A percentile compares a stretch with the other conserved stretches of the same genome.
Conservation (phyloP, 2,113 vertebrate species). For the Dinomys branickii region DNA sequence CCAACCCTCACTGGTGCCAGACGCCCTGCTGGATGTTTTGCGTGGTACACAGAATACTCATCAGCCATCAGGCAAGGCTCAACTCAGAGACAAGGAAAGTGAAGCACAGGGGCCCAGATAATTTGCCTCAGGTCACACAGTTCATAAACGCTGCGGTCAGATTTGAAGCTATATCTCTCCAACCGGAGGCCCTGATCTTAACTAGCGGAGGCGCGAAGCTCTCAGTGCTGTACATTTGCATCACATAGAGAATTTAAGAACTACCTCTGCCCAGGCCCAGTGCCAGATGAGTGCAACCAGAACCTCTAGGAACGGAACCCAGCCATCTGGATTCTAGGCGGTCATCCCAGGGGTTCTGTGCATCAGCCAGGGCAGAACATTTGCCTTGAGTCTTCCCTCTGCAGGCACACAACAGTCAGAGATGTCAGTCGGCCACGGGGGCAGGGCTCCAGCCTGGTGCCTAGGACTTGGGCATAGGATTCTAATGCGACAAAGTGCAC, state of each 20-base stretch:
- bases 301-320: neutral
- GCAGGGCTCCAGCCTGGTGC: neutral
- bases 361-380: neutral
- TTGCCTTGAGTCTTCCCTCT: neutral
- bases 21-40: neutral
- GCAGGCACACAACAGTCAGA: neutral
- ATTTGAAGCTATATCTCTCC: neutral
- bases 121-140: neutral
- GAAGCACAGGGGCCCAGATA: neutral
- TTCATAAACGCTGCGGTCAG: neutral
- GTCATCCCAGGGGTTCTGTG: neutral
- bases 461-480: neutral
- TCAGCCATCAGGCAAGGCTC: neutral
- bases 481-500: neutral
- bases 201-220: neutral
- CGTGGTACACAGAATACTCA: conserved; percentile 2
- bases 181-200: neutral
- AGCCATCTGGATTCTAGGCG: neutral
- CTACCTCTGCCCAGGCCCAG: neutral
- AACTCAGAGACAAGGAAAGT: conserved; percentile 27
- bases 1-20: neutral
- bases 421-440: neutral
- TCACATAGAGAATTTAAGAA: neutral
- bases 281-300: neutral
- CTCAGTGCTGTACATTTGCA: neutral